Base-by-base conservation (phyloP, 2,888 invertebrate genomes). In the Anarsia innoxiella region DNA sequence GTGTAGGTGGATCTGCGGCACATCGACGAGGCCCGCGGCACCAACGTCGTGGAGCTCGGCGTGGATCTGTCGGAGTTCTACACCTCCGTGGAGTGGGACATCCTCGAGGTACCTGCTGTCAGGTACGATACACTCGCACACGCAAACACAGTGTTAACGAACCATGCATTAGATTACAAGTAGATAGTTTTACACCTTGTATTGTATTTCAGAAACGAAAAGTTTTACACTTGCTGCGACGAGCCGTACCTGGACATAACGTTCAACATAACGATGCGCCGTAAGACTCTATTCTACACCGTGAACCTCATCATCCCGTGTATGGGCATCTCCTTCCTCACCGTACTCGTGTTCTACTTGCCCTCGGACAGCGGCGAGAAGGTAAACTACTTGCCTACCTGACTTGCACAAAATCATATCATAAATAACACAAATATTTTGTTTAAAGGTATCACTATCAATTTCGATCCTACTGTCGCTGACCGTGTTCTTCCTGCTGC, bases 31-130 rank as follows among this genome's bases (percentile, higher is more conserved):
- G 91, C 91, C 60, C 90, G 90, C 51, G 94, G 94, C 59, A 94
- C 94, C 69, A 94, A 94, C 76, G 88, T 94, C 46, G 95, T 96
- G 53, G 95, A 94, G 66, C 91, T 95, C 46, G 98, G 98, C 44
- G 97, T 99, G 48, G 98, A 99, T 82, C 89, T 99, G 52, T 93
- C 95, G 49, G 97, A 97, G 86, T 99, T 98, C 87, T 99, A 99
- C 87, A 95, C 94, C 80, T 96, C 96, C 51, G 98, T 98, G 44
- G 98, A 99, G 86, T 99, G 99, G 99, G 98, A 99, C 85, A 96
- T 99, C 64, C 88, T 99, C 47, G 95, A 95, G 86, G 98, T 97
- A 68, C 95, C 95, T 54, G 95, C 95, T 50, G 93, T 95, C 53
- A 91, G 94, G 93, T 93, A 3, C 4, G 25, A 25, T n/a, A n/a